A percentile compares a stretch with the other conserved stretches of the same genome.
Evolutionary conservation across 35 echinoderm and acorn worm species (phyloP).

Genomic region (Lytechinus variegatus): DNA sequence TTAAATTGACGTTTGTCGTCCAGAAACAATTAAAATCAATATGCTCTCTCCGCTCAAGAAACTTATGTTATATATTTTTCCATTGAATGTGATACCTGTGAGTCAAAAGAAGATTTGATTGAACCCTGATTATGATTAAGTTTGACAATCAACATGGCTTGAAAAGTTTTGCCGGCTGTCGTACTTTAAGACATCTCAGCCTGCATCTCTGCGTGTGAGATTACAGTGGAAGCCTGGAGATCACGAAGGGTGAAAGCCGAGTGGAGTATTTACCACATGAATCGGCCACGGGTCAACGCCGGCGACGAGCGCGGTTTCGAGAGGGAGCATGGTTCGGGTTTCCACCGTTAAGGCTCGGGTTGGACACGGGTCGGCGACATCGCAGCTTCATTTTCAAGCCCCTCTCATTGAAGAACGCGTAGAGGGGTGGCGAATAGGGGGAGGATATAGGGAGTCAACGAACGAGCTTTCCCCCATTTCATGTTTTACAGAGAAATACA

Average conservation of each 20-base stretch:
- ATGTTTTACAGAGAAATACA: neutral
- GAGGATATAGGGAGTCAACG: neutral
- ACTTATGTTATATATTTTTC: neutral
- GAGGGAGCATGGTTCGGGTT: conserved; percentile 41
- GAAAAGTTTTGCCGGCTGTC: neutral
- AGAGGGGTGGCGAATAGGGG: neutral
- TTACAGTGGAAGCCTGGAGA: conserved; percentile 25
- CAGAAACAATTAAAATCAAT: neutral
- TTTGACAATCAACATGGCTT: neutral
- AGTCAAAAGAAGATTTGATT: neutral
- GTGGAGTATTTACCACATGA: conserved; percentile 44
- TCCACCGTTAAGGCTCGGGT: conserved; percentile 35
- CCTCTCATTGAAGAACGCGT: conserved; percentile 28
- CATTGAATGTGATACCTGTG: neutral
- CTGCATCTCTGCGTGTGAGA: conserved; percentile 20
- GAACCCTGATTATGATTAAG: neutral
- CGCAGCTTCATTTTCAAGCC: conserved; percentile 42
- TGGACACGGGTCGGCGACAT: conserved; percentile 46
- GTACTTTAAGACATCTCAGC: neutral
- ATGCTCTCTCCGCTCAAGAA: neutral
- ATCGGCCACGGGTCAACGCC: conserved; percentile 42
- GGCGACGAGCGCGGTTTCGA: conserved; percentile 36
- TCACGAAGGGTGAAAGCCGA: conserved; percentile 37
- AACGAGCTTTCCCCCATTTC: neutral
- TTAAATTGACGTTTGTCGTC: neutral